Conservation (phyloP, 2,888 invertebrate species). For the Andrena camellia region DNA sequence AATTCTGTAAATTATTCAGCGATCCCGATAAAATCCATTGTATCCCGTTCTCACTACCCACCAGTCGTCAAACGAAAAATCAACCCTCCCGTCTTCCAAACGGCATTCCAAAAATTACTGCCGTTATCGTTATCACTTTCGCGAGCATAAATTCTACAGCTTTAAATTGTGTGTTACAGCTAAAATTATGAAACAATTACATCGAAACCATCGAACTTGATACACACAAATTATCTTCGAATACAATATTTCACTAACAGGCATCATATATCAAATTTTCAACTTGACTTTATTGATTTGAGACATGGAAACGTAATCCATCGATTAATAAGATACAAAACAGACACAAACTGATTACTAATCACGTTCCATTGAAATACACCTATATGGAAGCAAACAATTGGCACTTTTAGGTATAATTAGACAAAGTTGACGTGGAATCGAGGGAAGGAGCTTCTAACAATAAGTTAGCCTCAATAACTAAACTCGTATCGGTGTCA, state of each 20-base stretch:
- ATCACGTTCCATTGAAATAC: no score
- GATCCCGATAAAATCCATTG: slow-evolving; percentile 51
- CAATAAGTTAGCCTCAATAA: slow-evolving; percentile 41
- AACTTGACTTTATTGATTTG: background rate
- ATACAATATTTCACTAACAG: background rate
- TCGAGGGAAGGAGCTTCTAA: background rate
- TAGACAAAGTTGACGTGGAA: slow-evolving; percentile 49
- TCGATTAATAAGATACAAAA: no score
- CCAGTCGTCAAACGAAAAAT: slow-evolving; percentile 17
- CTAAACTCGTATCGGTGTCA: slow-evolving; percentile 35
- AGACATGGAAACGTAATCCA: no score
- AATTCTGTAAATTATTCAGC: slow-evolving; percentile 51
- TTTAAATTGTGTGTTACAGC: no score
- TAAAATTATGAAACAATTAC: background rate
- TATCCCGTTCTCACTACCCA: slow-evolving; percentile 6
- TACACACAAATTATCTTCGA: background rate
- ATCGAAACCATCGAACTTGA: background rate
- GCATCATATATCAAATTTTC: background rate
- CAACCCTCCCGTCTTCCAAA: background rate
- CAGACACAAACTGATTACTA: no score
- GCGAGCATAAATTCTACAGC: background rate
- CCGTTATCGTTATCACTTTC: background rate
- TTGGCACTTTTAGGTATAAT: slow-evolving; percentile 3
- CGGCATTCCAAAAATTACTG: slow-evolving; percentile 21
- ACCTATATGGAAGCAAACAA: no score